Conservation (phyloP, 2,888 invertebrate genomes). For the Artemia sp. region DNA sequence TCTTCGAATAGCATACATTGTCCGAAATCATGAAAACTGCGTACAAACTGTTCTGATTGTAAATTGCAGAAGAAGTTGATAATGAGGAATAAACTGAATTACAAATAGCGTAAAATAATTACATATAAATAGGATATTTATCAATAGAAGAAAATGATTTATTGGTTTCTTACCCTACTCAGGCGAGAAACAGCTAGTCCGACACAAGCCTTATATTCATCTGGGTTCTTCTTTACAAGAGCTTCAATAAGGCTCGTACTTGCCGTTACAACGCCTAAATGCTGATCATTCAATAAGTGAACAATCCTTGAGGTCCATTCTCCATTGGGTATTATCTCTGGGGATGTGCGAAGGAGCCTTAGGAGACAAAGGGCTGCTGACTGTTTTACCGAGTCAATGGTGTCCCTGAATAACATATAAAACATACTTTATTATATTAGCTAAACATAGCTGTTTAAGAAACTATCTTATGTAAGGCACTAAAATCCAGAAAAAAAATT, state of each 20-base stretch:
- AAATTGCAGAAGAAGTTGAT: no score
- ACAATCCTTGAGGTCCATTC: conserved; percentile 99
- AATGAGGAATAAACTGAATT: no score
- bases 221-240: conserved; percentile 93
- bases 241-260: conserved; percentile 95
- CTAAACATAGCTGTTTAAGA: no score
- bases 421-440: conserved; percentile 13
- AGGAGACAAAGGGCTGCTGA: conserved; percentile 92
- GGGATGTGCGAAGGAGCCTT: conserved; percentile 79
- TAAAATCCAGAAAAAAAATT: no score
- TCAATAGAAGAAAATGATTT: no score
- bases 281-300: conserved; percentile 94
- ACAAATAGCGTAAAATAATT: no score
- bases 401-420: conserved; percentile 48
- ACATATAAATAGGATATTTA: no score
- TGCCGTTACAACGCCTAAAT: conserved; percentile 98
- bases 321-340: conserved; percentile 87
- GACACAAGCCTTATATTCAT: conserved; percentile 98
- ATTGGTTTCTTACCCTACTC: conserved; percentile 48
- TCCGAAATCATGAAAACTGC: no score
- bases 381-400: conserved; percentile 98
- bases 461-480: conserved; percentile 2
- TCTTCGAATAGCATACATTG: no score
- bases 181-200: conserved; percentile 91
- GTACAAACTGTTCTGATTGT: no score